Percentiles rank a stretch among this genome's conserved stretches.
These are phyloP conservation scores for Cassiopea andromeda DNA, from an alignment of 30 jellyfish, hydroid and myxozoan species.

Conservation along the genomic window DNA sequence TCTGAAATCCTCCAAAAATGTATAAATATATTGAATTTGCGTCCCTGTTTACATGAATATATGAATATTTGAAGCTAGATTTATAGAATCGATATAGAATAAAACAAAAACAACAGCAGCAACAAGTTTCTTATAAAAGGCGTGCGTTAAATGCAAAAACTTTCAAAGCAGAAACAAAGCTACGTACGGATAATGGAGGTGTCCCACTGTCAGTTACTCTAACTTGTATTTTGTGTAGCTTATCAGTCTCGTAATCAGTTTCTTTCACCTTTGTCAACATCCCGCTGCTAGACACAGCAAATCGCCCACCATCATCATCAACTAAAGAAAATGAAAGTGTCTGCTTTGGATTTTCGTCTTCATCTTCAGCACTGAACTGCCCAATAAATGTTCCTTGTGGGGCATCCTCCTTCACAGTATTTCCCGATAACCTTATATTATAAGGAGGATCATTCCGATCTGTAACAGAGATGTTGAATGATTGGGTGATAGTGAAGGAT, in stretches of 20 bases:
- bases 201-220: constrained; percentile 86
- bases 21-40: too few relatives aligned
- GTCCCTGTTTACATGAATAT: too few relatives aligned
- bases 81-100: too few relatives aligned
- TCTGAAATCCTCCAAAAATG: too few relatives aligned
- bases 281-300: constrained; percentile 52
- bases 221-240: constrained; percentile 63
- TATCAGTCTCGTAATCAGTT: constrained; percentile 74
- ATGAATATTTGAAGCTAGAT: too few relatives aligned
- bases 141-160: too few relatives aligned
- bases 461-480: constrained; percentile 47
- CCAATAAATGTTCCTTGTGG: constrained; percentile 72
- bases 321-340: constrained; percentile 50
- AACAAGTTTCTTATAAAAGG: too few relatives aligned
- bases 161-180: background rate
- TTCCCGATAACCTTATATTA: constrained; percentile 45
- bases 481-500: constrained; percentile 51
- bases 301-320: constrained; percentile 72
- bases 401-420: constrained; percentile 71
- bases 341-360: constrained; percentile 71
- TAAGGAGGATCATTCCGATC: constrained; percentile 82
- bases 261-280: constrained; percentile 36
- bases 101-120: too few relatives aligned
- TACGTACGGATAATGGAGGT: constrained; percentile 79
- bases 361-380: constrained; percentile 67